Evolutionary conservation across 64 coral and sea anemone genomes (phyloP), one percentile per base, ranked within the genome.

Genomic region (Stichodactyla mertensii): DNA sequence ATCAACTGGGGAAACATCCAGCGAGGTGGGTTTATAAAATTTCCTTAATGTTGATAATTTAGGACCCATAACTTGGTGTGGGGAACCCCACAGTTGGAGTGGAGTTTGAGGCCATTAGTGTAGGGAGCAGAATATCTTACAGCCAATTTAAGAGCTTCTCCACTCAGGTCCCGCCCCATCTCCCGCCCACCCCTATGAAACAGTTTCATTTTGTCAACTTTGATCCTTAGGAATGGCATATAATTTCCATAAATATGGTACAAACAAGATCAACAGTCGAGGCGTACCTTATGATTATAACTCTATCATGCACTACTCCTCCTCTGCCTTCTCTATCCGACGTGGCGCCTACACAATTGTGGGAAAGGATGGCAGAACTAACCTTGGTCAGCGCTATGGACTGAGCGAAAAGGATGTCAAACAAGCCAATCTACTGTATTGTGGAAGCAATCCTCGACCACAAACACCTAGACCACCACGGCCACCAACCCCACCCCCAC

Each of bases 231-330:
- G 93, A 4, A 92, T 88, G 84, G 90, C 84, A 4, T 89, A 89
- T 64, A 95, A 95, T 64, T 95, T 95, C 80, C 91, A 92, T 55
- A 95, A 95, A 57, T 92, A 95, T n/a, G 90, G 71, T 31, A 95
- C 62, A 11, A 89, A 54, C 20, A 61, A 71, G 61, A 86, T 95
- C 16, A 92, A 95, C 84, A 95, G 93, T 78, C 55, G 88, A 7
- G 77, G 67, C 24, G 84, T 95, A 69, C 60, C 90, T 0, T 95
- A 95, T 54, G 93, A 95, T 55, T 95, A 95, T 45, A 61, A 81
- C 22, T 91, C 88, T 55, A 14, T 95, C 54, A 95, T 95, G 93
- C 93, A 95, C 36, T 95, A 95, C 70, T 71, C 83, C 16, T 89
- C 93, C 20, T 89, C 83, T 16, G 93, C 93, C 7, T 95, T 95